Evolutionary conservation across 2,113 vertebrate species (phyloP).

Genomic region (Erythrolamprus reginae): DNA sequence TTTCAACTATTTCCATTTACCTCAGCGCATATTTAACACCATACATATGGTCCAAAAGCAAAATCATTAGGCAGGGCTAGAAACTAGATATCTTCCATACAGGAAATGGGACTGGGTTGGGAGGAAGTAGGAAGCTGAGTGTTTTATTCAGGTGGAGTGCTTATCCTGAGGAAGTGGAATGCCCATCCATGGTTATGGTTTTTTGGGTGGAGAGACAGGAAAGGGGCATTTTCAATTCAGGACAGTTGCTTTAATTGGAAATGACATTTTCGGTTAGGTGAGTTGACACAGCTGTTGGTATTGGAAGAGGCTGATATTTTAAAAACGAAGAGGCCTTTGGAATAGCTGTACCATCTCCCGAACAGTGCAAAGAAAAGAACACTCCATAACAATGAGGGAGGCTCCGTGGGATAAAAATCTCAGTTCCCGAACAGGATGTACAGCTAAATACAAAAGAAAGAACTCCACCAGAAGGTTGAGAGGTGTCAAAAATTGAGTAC

Average conservation of each 20-base stretch:
- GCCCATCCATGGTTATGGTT: background rate
- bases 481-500: background rate
- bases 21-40: too few species aligned
- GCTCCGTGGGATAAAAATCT: background rate
- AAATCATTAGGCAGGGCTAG: background rate
- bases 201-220: background rate
- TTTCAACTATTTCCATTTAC: too few species aligned
- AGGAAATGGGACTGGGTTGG: background rate
- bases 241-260: background rate
- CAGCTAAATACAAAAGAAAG: background rate
- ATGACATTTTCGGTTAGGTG: background rate
- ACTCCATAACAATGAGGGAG: background rate
- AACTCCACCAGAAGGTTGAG: background rate
- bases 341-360: background rate
- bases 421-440: background rate
- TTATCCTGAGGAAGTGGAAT: constrained; percentile 20
- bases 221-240: background rate
- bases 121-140: background rate
- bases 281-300: constrained; percentile 7
- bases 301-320: background rate
- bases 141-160: background rate
- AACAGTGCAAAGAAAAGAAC: background rate
- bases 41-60: background rate
- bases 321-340: background rate
- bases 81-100: background rate